A percentile compares a stretch with the other conserved stretches of the same genome.
phyloP scores from a whole-genome alignment of 1,140 invertebrate species.

The Drosophila santomea region DNA sequence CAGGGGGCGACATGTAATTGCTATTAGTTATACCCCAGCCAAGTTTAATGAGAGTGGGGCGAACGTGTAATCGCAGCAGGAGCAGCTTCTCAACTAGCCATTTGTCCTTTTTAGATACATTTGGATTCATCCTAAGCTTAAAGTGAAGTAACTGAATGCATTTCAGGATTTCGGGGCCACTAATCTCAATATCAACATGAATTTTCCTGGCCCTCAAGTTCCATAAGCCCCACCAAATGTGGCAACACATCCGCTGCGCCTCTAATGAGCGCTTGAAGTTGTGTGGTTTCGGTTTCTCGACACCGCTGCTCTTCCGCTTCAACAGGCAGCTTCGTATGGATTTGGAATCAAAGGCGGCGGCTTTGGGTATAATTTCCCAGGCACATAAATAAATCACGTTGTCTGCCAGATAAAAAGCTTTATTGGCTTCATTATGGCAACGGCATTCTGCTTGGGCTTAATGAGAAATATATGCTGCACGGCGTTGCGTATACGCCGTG shows the following conservation, averaged over 20 bases:
- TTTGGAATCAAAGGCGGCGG: conserved; percentile 66
- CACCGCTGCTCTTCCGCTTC: too few relatives aligned
- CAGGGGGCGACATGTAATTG: conserved; percentile 54
- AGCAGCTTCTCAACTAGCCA: conserved; percentile 7
- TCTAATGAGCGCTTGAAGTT: conserved; percentile 24
- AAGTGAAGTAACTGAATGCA: neutral
- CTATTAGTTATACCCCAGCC: conserved; percentile 43
- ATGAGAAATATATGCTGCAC: conserved; percentile 64
- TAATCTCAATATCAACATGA: too few relatives aligned
- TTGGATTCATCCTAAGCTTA: neutral
- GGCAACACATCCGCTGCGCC: neutral
- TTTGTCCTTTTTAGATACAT: conserved; percentile 2
- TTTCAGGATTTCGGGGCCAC: too few relatives aligned
- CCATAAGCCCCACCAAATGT: neutral
- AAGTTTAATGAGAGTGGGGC: conserved; percentile 44
- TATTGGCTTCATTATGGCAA: conserved; percentile 78
- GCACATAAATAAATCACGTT: conserved; percentile 78
- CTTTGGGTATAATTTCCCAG: conserved; percentile 61
- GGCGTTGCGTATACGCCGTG: conserved; percentile 66
- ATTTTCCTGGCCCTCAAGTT: neutral
- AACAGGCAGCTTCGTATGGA: conserved; percentile 24
- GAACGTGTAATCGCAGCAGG: neutral
- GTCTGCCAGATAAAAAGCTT: conserved; percentile 78
- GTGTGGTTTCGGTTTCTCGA: conserved; percentile 16
- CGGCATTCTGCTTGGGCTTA: conserved; percentile 55